phyloP scores from a whole-genome alignment of 2,113 vertebrate genomes.

The Colossoma macropomum region DNA sequence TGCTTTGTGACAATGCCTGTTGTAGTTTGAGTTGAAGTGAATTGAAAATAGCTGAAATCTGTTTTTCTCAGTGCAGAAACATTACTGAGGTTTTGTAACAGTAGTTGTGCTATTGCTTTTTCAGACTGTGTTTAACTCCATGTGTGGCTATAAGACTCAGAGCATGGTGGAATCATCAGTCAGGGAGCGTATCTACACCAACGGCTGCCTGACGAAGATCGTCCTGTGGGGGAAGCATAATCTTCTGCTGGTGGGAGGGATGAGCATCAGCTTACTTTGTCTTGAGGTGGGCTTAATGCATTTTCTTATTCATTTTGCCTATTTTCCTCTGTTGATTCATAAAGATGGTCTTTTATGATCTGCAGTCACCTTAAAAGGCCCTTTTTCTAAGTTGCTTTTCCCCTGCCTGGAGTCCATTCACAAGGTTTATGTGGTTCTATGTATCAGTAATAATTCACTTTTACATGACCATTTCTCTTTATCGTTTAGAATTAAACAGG shows the following conservation, averaged over 20 bases:
- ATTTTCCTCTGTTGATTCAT: neutral
- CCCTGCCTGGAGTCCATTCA: too few relatives aligned
- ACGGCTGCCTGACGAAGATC: conserved; percentile 69
- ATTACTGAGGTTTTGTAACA: neutral
- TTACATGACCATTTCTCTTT: too few relatives aligned
- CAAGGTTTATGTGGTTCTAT: too few relatives aligned
- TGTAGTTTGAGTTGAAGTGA: too few relatives aligned
- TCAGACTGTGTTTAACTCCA: conserved; percentile 71
- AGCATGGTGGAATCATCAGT: conserved; percentile 36
- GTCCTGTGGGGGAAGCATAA: conserved; percentile 68
- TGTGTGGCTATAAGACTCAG: conserved; percentile 75
- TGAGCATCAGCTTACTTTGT: conserved; percentile 63
- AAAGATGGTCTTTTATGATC: neutral
- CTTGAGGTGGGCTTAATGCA: conserved; percentile 63
- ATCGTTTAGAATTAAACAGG: too few relatives aligned
- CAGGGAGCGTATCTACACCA: conserved; percentile 55
- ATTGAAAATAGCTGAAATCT: too few relatives aligned
- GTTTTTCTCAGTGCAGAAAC: too few relatives aligned
- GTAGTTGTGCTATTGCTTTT: neutral
- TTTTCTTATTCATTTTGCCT: neutral
- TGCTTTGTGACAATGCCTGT: too few relatives aligned
- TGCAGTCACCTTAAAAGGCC: too few relatives aligned
- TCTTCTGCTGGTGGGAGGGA: conserved; percentile 64
- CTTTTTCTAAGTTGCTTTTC: too few relatives aligned
- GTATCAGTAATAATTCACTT: too few relatives aligned